Evolutionary conservation across 1,140 invertebrate genomes (phyloP).

Genomic region (Zaprionus gabonicus): DNA sequence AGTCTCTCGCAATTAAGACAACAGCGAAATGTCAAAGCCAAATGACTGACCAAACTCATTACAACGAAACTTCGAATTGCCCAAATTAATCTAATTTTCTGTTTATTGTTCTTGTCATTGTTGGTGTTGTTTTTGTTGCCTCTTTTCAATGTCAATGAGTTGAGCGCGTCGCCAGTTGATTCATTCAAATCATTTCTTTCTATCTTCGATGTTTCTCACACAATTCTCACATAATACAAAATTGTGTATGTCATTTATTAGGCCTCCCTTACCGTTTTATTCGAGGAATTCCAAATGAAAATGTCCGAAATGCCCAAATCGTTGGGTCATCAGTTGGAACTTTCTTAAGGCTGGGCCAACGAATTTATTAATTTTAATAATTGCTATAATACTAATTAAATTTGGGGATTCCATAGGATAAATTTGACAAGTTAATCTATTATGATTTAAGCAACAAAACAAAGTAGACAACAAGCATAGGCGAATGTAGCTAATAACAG

Average conservation of each 20-base stretch:
- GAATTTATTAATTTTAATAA: slow-evolving; percentile 13
- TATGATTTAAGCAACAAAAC: too few species aligned
- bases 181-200: slow-evolving; percentile 62
- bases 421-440: neutral
- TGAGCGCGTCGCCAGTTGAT: slow-evolving; percentile 59
- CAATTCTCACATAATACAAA: slow-evolving; percentile 73
- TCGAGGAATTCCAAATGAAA: slow-evolving; percentile 23
- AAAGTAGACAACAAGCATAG: too few species aligned
- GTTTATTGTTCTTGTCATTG: slow-evolving; percentile 42
- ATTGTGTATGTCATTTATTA: slow-evolving; percentile 69
- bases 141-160: slow-evolving; percentile 73
- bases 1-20: slow-evolving; percentile 67
- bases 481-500: too few species aligned
- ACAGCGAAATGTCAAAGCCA: slow-evolving; percentile 73
- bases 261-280: slow-evolving; percentile 14
- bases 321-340: slow-evolving; percentile 12
- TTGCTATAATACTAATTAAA: neutral
- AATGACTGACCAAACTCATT: slow-evolving; percentile 80
- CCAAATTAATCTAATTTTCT: slow-evolving; percentile 81
- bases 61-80: slow-evolving; percentile 79
- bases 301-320: slow-evolving; percentile 6
- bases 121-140: slow-evolving; percentile 15
- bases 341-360: neutral
- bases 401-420: neutral
- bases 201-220: slow-evolving; percentile 58